phyloP scores from a whole-genome alignment of 2,797 vertebrate species.

The Cyprinella venusta region DNA sequence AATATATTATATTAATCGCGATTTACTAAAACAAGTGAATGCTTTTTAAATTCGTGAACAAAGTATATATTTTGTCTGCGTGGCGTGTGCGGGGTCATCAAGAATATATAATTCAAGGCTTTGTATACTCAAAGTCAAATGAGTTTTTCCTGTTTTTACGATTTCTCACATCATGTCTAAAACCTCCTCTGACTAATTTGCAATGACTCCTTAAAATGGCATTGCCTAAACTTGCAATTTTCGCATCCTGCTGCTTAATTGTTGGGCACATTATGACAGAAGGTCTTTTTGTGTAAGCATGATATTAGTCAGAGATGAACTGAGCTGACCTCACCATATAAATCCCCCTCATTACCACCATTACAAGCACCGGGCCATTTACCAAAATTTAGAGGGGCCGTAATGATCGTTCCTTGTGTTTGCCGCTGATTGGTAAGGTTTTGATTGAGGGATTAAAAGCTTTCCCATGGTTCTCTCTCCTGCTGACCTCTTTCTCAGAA shows the following conservation, averaged over 20 bases:
- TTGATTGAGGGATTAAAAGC: conserved; percentile 55
- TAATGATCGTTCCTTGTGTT: conserved; percentile 37
- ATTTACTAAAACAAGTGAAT: too few species aligned
- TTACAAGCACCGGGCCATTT: conserved; percentile 30
- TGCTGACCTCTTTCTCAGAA: conserved; percentile 39
- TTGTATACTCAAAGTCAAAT: not conserved
- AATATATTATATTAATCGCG: too few species aligned
- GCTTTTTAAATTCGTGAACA: too few species aligned
- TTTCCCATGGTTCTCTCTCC: conserved; percentile 31
- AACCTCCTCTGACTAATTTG: not conserved
- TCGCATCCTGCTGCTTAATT: not conserved
- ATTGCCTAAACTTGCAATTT: not conserved
- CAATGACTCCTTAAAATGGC: not conserved
- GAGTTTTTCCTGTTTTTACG: not conserved
- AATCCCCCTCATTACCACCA: conserved; percentile 19
- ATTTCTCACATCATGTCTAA: not conserved
- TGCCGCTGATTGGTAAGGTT: conserved; percentile 40
- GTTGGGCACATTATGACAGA: not conserved
- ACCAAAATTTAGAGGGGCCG: conserved; percentile 33
- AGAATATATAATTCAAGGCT: not conserved
- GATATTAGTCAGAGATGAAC: not conserved
- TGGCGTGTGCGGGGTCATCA: too few species aligned
- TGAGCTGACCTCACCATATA: conserved; percentile 17
- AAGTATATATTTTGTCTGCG: too few species aligned
- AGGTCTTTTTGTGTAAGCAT: not conserved